A percentile compares a stretch with the other conserved stretches of the same genome.
Conservation (phyloP, 2,888 invertebrate genomes). For the Zaprionus lineosus region DNA sequence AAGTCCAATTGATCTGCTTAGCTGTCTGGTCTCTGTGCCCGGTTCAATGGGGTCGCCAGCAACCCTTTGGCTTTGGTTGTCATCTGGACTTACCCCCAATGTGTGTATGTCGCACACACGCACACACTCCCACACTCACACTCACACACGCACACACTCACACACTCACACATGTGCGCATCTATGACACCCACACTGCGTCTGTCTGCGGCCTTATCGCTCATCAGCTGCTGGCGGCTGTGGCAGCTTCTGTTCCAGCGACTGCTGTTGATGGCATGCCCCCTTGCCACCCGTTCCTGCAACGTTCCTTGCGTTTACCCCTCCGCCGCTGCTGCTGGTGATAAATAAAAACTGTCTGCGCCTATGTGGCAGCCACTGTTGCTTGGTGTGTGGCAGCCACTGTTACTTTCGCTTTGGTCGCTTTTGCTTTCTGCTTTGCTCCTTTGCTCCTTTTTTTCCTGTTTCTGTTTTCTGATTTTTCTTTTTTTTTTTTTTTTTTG, state of each 20-base stretch:
- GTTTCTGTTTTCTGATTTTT: not conserved
- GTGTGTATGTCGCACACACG: slow-evolving; percentile 22
- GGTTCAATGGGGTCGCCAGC: slow-evolving; percentile 30
- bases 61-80: slow-evolving; percentile 56
- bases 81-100: slow-evolving; percentile 49
- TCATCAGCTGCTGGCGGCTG: slow-evolving; percentile 66
- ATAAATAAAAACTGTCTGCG: slow-evolving; percentile 80
- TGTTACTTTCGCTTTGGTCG: slow-evolving; percentile 32
- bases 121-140: too few species aligned
- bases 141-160: slow-evolving; percentile 8
- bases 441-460: not conserved
- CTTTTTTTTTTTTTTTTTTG: slow-evolving; percentile 10
- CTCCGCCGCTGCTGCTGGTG: slow-evolving; percentile 45
- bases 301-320: not conserved
- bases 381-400: slow-evolving; percentile 56
- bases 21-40: not conserved
- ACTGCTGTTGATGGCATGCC: slow-evolving; percentile 33
- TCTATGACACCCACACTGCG: slow-evolving; percentile 41
- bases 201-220: slow-evolving; percentile 72
- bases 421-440: slow-evolving; percentile 1
- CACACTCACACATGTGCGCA: not conserved
- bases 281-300: not conserved
- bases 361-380: slow-evolving; percentile 63
- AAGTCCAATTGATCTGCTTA: slow-evolving; percentile 36
- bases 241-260: slow-evolving; percentile 27